Base-by-base conservation (phyloP, 2,113 vertebrate species). In the Prunella himalayana region DNA sequence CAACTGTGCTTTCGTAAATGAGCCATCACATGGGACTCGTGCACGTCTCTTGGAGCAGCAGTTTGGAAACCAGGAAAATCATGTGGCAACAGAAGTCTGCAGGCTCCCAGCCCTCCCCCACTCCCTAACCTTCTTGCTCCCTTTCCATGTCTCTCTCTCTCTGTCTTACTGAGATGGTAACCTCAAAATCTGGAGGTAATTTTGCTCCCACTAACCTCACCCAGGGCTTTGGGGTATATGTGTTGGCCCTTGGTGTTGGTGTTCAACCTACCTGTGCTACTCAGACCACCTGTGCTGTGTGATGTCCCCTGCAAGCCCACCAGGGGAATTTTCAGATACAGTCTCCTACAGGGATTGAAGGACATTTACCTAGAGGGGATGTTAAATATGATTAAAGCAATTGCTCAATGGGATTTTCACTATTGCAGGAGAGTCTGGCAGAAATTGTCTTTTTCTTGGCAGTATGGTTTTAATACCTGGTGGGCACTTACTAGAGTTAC, bases 11-110 rank as follows among this genome's bases (percentile, higher is more conserved):
- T 95, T 97, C 85, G 73, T 97, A 96, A 96, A 91, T 95, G 31
- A 60, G 73, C 10, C 7, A 85, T 98, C 98, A 98, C 97, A 97
- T 97, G 98, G 96, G 80, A 54, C 96, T 95, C 3, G 85, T 92
- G 92, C 3, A 18, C 35, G 42, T 87, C 22, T 95, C 73, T 86
- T 87, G 35, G 59, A 60, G 83, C 73, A 37, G 66, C 7, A 21
- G 81, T 95, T 94, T 89, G 94, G 95, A 98, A 97, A 94, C 90
- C 35, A 82, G 91, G 86, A 96, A 97, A 95, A 97, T 98, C 96
- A 97, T 97, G 96, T 97, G 97, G 97, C 96, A 95, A 72, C 75
- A 92, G 68, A 95, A 90, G 89, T 86, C 94, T 86, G 69, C 73
- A 78, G 85, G 71, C 89, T 93, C 35, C 45, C 5, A 10, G 86